Evolutionary conservation across 2,888 invertebrate genomes (phyloP), one percentile per base, ranked within the genome.

Genomic region (Stenolophus ochropezus): DNA sequence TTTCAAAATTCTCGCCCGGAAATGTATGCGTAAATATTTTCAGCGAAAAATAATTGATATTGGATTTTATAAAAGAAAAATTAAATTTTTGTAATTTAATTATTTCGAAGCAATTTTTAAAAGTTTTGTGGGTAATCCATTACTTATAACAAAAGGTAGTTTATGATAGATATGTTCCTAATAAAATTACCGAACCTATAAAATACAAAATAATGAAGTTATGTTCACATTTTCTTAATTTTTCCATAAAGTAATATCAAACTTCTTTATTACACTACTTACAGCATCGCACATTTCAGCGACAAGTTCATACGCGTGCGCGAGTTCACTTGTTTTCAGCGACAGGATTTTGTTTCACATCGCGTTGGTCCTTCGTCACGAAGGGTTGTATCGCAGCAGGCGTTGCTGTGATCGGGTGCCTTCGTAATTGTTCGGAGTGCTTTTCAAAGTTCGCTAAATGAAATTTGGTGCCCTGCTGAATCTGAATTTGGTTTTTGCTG

Each of bases 381-480:
- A 14, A 16, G 33, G n/a, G 65, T 69, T 18, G 65, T 61, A 14
- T 33, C 16, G 33, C 14, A 33, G 18, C 8, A 33, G 27, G 65
- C 65, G 27, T 11, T 42, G 16, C 2, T 27, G 33, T 27, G 18
- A 18, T 69, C 33, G 65, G 65, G 14, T 33, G 21, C 20, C 49
- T 73, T 73, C 73, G 73, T 49, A 73, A 49, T 73, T 73, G 49
- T 73, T 49, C 73, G 49, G 73, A 49, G 73, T 73, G 73, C 73
- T 47, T 6, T 73, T 14, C 14, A 73, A 73, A 73, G 47, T 73
- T 73, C 49, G 49, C n/a, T 73, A 73, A 73, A 73, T 73, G 73
- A 73, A 18, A 73, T 73, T 73, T 73, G 21, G 73, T 73, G 69
- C 11, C 42, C 16, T 42, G 49, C 49, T 23, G 33, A 73, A 49